Base-by-base conservation (phyloP, 30 jellyfish, hydroid and myxozoan genomes). In the Pseudorhiza aurosa region DNA sequence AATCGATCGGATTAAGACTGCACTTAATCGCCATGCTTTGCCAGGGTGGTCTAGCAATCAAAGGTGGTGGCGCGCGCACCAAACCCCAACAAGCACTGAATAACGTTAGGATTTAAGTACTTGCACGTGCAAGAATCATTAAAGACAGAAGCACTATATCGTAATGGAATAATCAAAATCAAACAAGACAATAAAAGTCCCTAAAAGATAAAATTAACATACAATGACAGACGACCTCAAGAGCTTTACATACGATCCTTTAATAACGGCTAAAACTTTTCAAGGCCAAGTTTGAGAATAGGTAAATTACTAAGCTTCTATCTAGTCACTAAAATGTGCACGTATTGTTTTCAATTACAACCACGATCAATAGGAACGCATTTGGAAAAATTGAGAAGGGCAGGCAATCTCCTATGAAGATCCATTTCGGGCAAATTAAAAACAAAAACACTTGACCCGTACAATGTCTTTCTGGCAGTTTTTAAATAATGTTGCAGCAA, bases 401-500 rank as follows among this genome's bases (percentile, higher is more conserved):
- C n/a, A 17, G 28, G 63, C 63, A n/a, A 49, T 0, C 15, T 28
- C 25, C 53, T 27, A 47, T 17, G 62, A 47, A 35, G 45, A 11
- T 39, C 75, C 75, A 30, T 40, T 24, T 49, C 44, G 68, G 82
- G 44, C 36, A 12, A 15, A 68, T 40, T 68, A 24, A 68, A 68
- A 68, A 30, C 49, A 68, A 47, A 68, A 42, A 68, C 58, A 68
- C 68, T 43, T 43, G 82, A n/a, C 82, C 82, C 69, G 18, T 40
- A 21, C 5, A 27, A 40, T 40, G 49, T 40, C 49, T 31, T 28
- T 68, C 25, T 68, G 68, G 43, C 58, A 65, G 79, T 68, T 68
- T 35, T 68, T 49, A 43, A 68, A 68, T 68, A 68, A 68, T 68
- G 22, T 55, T 68, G 44, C 50, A 68, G 63, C 68, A 68, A 68